Evolutionary conservation across 2,113 vertebrate genomes (phyloP).

Genomic region (Alethe diademata): DNA sequence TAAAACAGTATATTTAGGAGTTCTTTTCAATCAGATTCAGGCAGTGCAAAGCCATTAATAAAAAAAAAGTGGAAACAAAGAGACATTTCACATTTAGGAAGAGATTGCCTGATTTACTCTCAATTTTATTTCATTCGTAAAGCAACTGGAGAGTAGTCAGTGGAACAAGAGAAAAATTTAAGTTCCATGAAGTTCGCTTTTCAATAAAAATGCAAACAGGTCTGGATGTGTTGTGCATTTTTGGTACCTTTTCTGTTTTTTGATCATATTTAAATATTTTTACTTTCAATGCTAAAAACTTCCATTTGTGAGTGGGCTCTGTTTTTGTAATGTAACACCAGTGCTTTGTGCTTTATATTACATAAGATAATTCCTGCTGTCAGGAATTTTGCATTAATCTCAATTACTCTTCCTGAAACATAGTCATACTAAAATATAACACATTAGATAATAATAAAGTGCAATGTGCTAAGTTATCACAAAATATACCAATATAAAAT

Average conservation of each 20-base stretch:
- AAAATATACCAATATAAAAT: background rate
- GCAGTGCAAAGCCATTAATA: background rate
- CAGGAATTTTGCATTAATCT: background rate
- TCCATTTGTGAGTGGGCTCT: background rate
- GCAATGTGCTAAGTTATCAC: background rate
- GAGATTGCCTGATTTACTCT: background rate
- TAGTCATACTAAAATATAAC: background rate
- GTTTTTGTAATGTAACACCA: rapidly evolving
- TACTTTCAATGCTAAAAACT: background rate
- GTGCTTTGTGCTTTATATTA: background rate
- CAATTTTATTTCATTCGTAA: background rate
- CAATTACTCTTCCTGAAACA: background rate
- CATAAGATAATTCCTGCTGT: background rate
- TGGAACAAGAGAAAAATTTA: background rate
- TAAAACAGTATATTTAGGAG: background rate
- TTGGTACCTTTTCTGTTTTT: background rate
- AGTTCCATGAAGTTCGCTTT: background rate
- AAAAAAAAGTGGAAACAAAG: background rate
- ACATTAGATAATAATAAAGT: background rate
- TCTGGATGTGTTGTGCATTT: background rate
- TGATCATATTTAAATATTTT: background rate
- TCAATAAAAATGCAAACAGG: background rate
- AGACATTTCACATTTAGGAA: background rate
- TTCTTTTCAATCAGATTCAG: background rate
- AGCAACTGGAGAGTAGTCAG: background rate